Conservation (phyloP, 2,113 vertebrate species). For the Hydrolagus affinis region DNA sequence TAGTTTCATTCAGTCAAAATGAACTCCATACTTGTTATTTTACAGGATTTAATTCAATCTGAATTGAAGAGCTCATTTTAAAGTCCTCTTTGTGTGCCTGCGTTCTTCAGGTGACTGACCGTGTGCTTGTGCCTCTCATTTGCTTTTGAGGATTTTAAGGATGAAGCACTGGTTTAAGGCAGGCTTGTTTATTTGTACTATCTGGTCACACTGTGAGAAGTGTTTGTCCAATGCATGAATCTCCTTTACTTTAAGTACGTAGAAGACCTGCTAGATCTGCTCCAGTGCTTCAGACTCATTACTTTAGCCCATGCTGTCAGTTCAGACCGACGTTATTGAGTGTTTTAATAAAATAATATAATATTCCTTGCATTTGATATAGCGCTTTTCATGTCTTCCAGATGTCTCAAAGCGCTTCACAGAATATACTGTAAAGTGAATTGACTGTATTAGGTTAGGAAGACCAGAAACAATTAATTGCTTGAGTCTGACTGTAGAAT, state of each 20-base stretch:
- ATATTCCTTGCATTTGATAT: too few relatives aligned
- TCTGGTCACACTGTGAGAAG: neutral
- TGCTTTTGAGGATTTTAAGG: conserved; percentile 7
- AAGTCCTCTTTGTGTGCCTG: conserved; percentile 7
- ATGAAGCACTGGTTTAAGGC: conserved; percentile 19
- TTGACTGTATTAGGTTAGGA: neutral
- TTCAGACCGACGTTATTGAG: neutral
- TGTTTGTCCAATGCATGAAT: neutral
- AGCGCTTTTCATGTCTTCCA: too few relatives aligned
- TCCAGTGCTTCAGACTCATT: neutral
- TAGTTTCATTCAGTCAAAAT: neutral
- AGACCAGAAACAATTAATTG: neutral
- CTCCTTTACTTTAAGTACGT: neutral
- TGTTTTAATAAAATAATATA: too few relatives aligned
- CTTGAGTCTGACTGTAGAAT: neutral
- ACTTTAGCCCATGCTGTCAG: neutral
- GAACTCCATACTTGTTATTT: neutral
- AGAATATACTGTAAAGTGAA: too few relatives aligned
- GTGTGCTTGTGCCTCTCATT: neutral
- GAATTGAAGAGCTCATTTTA: conserved; percentile 19
- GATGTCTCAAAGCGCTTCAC: too few relatives aligned
- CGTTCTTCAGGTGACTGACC: neutral
- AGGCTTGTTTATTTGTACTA: neutral
- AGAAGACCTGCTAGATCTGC: neutral
- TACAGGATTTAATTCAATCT: conserved; percentile 13